Base-by-base conservation (phyloP, 2,888 invertebrate species). In the Drosophila buzzatii region DNA sequence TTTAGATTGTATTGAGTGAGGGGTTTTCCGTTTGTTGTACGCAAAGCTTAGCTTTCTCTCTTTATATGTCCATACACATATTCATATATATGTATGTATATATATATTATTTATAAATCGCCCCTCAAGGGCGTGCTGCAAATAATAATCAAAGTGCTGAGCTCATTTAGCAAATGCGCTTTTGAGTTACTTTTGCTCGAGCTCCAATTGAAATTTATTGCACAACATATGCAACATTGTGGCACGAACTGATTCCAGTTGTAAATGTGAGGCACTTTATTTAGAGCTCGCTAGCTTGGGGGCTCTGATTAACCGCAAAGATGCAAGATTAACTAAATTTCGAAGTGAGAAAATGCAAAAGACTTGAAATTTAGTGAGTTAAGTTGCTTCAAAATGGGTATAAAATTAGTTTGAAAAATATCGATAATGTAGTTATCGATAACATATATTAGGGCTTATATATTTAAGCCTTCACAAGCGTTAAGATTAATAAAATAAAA, bases 151-250 rank as follows among this genome's bases (percentile, higher is more conserved):
- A 57, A 66, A 44, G 49, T 55, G 42, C 49, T 23, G 6, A 51
- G 42, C 53, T 71, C 69, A 80, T 79, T 72, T 70, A 57, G 47
- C 18, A 33, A 49, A 57, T 23, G 52, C 37, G 56, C 49, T 33
- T 53, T 70, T 49, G 37, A 63, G 41, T 73, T 76, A 44, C 60
- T 56, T 56, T 62, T 20, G 12, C 58, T 53, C 23, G 53, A 55
- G 33, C 52, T 70, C 64, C 63, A 82, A 81, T 87, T 76, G 67
- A 82, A 69, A 80, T 78, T 76, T 72, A 85, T 80, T 60, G 56
- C 51, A 23, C 16, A 14, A 53, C 70, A 71, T 65, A 67, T 71
- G 70, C 65, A 64, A 35, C 55, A n/a, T 39, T 47, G 31, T 10
- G 53, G 64, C 37, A 37, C 20, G 18, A 35, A 42, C 45, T 58